phyloP scores from a whole-genome alignment of 2,888 invertebrate genomes.

The Phragmatobia fuliginosa region DNA sequence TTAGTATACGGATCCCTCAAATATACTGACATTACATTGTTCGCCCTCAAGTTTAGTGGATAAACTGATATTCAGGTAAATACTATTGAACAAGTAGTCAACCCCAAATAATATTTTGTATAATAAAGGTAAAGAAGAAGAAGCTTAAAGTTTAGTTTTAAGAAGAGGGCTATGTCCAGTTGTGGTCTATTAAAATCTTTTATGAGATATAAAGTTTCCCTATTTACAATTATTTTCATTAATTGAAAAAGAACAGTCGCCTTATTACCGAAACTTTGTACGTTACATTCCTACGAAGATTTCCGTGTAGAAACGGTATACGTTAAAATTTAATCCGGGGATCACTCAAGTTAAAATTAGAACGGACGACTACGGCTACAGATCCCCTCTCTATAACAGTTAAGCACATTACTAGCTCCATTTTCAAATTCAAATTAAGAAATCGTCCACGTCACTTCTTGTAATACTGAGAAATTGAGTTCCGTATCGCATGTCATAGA shows the following conservation, averaged over 20 bases:
- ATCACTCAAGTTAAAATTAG: slow-evolving; percentile 50
- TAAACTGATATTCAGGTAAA: too few species aligned
- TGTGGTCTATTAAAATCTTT: too few species aligned
- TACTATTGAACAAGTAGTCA: too few species aligned
- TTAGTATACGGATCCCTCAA: too few species aligned
- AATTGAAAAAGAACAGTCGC: slow-evolving; percentile 35
- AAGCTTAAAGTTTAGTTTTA: too few species aligned
- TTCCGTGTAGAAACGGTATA: slow-evolving; percentile 33
- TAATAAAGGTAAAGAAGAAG: too few species aligned
- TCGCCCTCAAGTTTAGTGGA: too few species aligned
- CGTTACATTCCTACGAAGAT: slow-evolving; percentile 39
- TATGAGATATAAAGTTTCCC: too few species aligned
- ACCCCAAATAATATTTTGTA: too few species aligned
- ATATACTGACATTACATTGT: too few species aligned
- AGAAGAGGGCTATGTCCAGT: too few species aligned
- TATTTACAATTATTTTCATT: too few species aligned
- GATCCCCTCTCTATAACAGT: slow-evolving; percentile 37
- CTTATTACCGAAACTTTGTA: slow-evolving; percentile 33
- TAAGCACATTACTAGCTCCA: slow-evolving; percentile 45
- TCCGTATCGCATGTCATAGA: neutral
- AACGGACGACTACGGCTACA: slow-evolving; percentile 29
- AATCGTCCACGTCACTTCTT: slow-evolving; percentile 30
- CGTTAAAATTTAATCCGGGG: slow-evolving; percentile 48
- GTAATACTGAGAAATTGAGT: neutral
- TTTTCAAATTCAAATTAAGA: slow-evolving; percentile 38